phyloP scores from a whole-genome alignment of 2,888 invertebrate species.

The Julus scandinavius region DNA sequence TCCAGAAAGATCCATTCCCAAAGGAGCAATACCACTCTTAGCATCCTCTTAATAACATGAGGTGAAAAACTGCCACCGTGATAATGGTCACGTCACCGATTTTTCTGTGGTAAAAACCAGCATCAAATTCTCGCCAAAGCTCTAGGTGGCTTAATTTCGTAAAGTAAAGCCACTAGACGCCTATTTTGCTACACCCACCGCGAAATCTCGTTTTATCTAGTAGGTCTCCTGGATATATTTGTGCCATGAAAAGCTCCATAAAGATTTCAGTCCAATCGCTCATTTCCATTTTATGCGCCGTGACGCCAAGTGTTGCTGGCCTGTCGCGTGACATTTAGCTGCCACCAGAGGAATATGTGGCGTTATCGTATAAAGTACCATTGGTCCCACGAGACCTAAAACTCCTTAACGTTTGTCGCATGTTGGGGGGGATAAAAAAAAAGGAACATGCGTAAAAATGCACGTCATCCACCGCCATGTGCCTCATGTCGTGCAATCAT shows the following conservation, averaged over 20 bases:
- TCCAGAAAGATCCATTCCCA: neutral
- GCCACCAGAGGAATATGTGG: neutral
- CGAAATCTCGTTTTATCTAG: neutral
- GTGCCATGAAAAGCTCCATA: neutral
- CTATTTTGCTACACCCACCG: neutral
- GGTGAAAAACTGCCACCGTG: neutral
- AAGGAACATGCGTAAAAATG: neutral
- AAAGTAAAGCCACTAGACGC: neutral
- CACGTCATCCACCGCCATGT: neutral
- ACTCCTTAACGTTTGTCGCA: neutral
- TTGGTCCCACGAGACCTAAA: neutral
- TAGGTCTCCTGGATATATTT: neutral
- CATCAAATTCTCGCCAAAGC: neutral
- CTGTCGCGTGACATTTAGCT: neutral
- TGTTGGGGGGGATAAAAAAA: neutral
- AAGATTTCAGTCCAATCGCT: neutral
- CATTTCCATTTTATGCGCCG: neutral
- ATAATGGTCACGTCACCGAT: neutral
- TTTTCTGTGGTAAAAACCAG: neutral
- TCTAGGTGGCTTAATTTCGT: neutral
- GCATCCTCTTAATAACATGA: too few species aligned
- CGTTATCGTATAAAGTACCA: neutral
- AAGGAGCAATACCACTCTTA: neutral
- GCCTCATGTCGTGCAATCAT: neutral
- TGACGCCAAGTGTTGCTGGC: neutral